Percentiles rank a stretch among this genome's conserved stretches.
Evolutionary conservation across 2,888 invertebrate species (phyloP).

Genomic region (Euplexia lucipara): DNA sequence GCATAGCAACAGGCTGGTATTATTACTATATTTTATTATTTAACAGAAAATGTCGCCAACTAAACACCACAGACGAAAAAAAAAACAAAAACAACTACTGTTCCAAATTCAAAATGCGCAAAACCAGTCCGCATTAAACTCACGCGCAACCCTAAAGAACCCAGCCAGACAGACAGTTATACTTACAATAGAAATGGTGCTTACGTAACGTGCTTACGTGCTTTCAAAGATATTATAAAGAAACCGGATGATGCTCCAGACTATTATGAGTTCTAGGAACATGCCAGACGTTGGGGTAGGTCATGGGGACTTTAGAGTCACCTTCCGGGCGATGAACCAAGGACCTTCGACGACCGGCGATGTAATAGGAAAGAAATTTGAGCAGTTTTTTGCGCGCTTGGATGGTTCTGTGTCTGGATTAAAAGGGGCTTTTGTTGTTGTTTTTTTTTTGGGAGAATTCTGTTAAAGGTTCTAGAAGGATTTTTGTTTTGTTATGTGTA

Average conservation of each 20-base stretch:
- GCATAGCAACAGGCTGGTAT: too few relatives aligned
- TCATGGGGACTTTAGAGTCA: slow-evolving; percentile 84
- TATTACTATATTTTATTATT: too few relatives aligned
- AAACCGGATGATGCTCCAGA: slow-evolving; percentile 57
- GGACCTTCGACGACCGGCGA: slow-evolving; percentile 51
- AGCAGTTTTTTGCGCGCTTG: slow-evolving; percentile 47
- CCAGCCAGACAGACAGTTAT: slow-evolving; percentile 57
- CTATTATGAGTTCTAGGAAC: slow-evolving; percentile 52
- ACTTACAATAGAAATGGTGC: slow-evolving; percentile 44
- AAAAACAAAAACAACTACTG: rapidly evolving
- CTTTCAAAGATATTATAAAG: slow-evolving; percentile 66
- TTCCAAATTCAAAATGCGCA: slow-evolving; percentile 19
- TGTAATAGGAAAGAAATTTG: slow-evolving; percentile 53
- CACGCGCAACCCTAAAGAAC: slow-evolving; percentile 42
- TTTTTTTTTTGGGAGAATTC: background rate
- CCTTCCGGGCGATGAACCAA: slow-evolving; percentile 83
- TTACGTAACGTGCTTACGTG: slow-evolving; percentile 56
- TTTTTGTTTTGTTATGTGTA: background rate
- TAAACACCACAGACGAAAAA: background rate
- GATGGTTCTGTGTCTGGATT: slow-evolving; percentile 40
- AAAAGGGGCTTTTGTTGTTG: background rate
- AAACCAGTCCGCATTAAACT: background rate
- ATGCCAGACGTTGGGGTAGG: slow-evolving; percentile 76
- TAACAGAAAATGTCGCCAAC: too few relatives aligned
- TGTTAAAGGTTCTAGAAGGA: background rate